A percentile compares a stretch with the other conserved stretches of the same genome.
Evolutionary conservation across 2,797 vertebrate species (phyloP).

Genomic region (Aplochiton taeniatus): DNA sequence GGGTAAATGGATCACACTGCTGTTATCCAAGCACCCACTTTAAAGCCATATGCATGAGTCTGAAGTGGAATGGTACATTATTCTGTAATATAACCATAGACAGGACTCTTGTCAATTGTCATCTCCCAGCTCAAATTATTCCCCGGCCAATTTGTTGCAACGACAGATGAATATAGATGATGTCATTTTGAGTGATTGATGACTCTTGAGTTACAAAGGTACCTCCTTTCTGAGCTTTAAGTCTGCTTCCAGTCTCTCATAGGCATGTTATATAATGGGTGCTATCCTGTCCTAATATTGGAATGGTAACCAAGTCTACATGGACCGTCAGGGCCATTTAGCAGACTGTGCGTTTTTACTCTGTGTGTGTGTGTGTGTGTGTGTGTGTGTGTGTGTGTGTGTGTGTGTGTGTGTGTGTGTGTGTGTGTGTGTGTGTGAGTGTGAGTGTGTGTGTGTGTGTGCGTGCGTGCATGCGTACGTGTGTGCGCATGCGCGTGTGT

Average conservation of each 20-base stretch:
- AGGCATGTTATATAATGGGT: neutral
- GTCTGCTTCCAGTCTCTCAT: neutral
- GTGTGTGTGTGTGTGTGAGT: neutral
- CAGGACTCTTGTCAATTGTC: neutral
- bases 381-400: conserved; percentile 1
- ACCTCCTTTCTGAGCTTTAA: too few species aligned
- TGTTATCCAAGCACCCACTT: neutral
- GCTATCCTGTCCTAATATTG: neutral
- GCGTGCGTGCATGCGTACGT: neutral
- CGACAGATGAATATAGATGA: too few species aligned
- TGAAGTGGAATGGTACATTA: neutral
- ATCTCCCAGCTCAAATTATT: neutral
- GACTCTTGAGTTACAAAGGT: too few species aligned
- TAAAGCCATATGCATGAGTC: neutral
- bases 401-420: conserved; percentile 7
- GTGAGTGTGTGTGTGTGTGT: conserved; percentile 8
- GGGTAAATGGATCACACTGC: neutral
- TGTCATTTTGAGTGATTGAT: too few species aligned
- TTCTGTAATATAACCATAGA: neutral
- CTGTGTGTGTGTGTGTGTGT: conserved; percentile 10
- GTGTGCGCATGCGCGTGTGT: conserved; percentile 23
- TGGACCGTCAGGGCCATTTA: neutral
- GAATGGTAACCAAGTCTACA: neutral
- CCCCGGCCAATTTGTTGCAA: too few species aligned
- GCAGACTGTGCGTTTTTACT: conserved; percentile 15